phyloP scores from a whole-genome alignment of 2,113 vertebrate species.

The Bombycilla garrulus region DNA sequence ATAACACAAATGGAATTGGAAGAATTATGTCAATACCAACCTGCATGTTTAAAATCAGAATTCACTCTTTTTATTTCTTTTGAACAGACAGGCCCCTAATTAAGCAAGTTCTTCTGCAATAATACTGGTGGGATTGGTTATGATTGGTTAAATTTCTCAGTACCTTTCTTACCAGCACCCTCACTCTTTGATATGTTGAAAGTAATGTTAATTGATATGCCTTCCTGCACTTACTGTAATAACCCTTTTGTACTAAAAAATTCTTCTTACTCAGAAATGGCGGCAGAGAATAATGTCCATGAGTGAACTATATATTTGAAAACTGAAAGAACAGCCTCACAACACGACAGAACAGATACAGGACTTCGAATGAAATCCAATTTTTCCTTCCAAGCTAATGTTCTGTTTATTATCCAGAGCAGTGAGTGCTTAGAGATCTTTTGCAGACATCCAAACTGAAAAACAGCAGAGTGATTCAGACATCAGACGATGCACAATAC shows the following conservation, averaged over 20 bases:
- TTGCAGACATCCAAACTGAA: not conserved
- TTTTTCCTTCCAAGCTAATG: not conserved
- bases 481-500: not conserved
- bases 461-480: slow-evolving; percentile 1
- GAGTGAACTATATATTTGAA: not conserved
- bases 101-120: not conserved
- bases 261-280: not conserved
- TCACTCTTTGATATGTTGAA: not conserved
- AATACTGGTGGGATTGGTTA: not conserved
- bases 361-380: not conserved
- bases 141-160: not conserved
- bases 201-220: not conserved
- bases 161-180: not conserved
- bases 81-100: not conserved
- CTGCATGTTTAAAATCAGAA: not conserved
- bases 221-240: not conserved
- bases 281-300: not conserved
- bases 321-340: not conserved
- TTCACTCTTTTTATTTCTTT: not conserved
- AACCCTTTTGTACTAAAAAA: not conserved
- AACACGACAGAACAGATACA: not conserved
- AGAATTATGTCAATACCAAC: not conserved
- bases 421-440: not conserved
- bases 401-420: not conserved
- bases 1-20: not conserved